Evolutionary conservation across 2,888 invertebrate genomes (phyloP), one percentile per base, ranked within the genome.

Genomic region (Argyresthia goedartella): DNA sequence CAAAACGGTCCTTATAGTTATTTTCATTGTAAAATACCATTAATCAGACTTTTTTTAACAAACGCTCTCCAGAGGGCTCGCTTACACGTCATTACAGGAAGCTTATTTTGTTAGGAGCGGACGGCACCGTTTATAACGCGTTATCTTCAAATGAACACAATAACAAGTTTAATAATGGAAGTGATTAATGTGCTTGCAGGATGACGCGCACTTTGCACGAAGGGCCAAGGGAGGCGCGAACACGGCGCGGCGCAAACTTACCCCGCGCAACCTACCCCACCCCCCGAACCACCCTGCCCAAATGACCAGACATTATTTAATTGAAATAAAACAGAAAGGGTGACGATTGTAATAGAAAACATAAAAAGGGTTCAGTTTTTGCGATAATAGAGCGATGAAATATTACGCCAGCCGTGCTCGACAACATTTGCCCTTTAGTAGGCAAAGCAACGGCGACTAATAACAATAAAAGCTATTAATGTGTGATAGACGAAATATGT

Each of bases 251-350:
- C 39, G 39, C 44, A 44, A 44, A 44, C 13, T 44, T 15, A 14
- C 44, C 13, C 52, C 53, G 49, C 45, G 50, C 57, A 25, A 52
- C 52, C 25, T 35, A 55, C 55, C 56, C 54, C 55, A 54, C 58
- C 54, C 52, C 54, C 52, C 56, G 56, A 57, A 56, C 53, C 56
- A 56, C 73, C 76, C 70, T 76, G 73, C 79, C 75, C 84, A 82
- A 86, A 84, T 86, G 86, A 86, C 86, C 86, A 86, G 84, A 86
- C 84, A 86, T 86, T 85, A 86, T 86, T 85, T 86, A 86, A 86
- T 86, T 85, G 85, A 86, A 85, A 81, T 82, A 67, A 67, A 79
- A 82, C 76, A 76, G 64, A 86, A 85, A 84, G 86, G 86, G 86
- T 86, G 85, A 86, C 85, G 81, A 85, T 84, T 79, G 85, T 77